These are phyloP conservation scores for Phallusia fumigata DNA, from an alignment of 23 tunicate species.

Conservation along the genomic window DNA sequence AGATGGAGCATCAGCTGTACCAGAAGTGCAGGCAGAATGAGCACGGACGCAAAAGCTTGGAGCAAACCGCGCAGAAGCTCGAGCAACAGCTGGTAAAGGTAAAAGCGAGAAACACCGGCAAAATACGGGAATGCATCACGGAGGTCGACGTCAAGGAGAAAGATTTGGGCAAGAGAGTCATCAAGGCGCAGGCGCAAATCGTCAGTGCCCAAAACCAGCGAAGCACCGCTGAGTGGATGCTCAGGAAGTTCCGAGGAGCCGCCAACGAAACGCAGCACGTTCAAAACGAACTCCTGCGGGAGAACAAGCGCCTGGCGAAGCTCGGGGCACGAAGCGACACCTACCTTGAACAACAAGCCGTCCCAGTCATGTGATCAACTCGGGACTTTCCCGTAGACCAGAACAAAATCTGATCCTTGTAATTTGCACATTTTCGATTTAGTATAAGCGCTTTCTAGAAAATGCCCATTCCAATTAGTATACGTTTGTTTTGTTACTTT, in stretches of 20 bases:
- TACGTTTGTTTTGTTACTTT: no score
- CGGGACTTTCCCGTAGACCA: background rate
- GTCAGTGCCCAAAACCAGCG: constrained; percentile 67
- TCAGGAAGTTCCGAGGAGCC: constrained; percentile 76
- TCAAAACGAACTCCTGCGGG: constrained; percentile 54
- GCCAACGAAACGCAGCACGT: constrained; percentile 75
- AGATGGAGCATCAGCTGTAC: constrained; percentile 66
- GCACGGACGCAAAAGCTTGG: constrained; percentile 54
- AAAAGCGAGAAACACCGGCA: constrained; percentile 54
- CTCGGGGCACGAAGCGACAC: constrained; percentile 72
- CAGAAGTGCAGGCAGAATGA: constrained; percentile 73
- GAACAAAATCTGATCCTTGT: no score
- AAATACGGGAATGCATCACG: constrained; percentile 38
- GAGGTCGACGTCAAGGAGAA: constrained; percentile 51
- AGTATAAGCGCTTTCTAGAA: no score
- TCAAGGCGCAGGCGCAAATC: constrained; percentile 47
- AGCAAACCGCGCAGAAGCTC: constrained; percentile 70
- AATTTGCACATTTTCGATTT: no score
- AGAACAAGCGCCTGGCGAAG: constrained; percentile 65
- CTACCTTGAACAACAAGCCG: constrained; percentile 81
- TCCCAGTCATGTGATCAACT: constrained; percentile 62
- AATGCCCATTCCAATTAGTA: no score
- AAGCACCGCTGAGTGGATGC: constrained; percentile 72
- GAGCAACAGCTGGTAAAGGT: constrained; percentile 51
- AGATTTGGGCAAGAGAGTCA: constrained; percentile 42